Evolutionary conservation across 2,888 invertebrate genomes (phyloP).

Genomic region (Coremacera marginata): DNA sequence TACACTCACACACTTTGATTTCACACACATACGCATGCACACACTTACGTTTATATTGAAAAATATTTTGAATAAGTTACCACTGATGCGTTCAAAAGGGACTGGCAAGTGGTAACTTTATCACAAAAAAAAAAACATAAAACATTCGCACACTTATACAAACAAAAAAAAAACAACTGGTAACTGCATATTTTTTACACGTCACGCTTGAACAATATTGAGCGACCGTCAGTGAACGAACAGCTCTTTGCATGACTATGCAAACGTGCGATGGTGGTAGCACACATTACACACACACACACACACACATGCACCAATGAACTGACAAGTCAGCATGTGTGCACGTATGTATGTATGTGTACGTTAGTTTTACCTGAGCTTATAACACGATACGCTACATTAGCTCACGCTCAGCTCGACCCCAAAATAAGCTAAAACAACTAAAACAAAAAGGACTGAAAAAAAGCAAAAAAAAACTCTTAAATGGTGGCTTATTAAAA

Average conservation of each 20-base stretch:
- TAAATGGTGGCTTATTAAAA: no score
- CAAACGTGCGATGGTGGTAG: background rate
- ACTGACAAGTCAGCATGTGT: no score
- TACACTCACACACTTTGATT: background rate
- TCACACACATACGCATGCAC: background rate
- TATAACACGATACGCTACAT: conserved; percentile 31
- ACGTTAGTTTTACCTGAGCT: background rate
- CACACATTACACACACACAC: background rate
- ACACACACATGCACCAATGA: background rate
- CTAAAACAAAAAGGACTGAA: background rate
- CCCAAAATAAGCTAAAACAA: background rate
- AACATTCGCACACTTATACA: background rate
- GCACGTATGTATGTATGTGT: conserved; percentile 2
- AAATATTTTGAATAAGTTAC: background rate
- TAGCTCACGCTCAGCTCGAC: conserved; percentile 1
- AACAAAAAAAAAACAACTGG: background rate
- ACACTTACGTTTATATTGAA: background rate
- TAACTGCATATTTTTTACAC: background rate
- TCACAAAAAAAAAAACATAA: background rate
- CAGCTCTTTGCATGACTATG: background rate
- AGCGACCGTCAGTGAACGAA: background rate
- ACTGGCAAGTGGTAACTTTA: background rate
- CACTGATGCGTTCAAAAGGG: background rate
- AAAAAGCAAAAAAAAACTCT: background rate
- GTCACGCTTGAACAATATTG: background rate